A percentile compares a stretch with the other conserved stretches of the same genome.
These are phyloP conservation scores for Phaedon cochleariae DNA, from an alignment of 2,888 invertebrate genomes.

Conservation along the genomic window DNA sequence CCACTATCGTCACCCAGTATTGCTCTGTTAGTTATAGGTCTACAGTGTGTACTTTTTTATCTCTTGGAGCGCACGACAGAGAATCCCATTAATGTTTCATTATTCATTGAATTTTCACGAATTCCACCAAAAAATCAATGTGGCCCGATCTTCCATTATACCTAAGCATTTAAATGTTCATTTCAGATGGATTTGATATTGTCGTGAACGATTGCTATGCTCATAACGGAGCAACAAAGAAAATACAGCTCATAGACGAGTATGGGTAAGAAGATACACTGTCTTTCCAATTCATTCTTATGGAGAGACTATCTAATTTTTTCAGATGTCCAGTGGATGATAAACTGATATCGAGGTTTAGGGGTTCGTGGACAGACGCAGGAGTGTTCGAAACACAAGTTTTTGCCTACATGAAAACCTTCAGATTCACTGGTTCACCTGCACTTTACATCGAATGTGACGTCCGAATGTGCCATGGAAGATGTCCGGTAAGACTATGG, in stretches of 20 bases:
- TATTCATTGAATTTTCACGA: too few species aligned
- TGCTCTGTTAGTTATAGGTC: too few species aligned
- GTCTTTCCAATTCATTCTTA: too few species aligned
- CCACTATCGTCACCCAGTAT: too few species aligned
- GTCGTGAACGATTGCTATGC: constrained; percentile 95
- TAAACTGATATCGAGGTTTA: constrained; percentile 89
- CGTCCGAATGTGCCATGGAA: constrained; percentile 93
- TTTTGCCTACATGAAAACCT: constrained; percentile 94
- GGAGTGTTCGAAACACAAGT: constrained; percentile 93
- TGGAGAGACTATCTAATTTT: constrained; percentile 12
- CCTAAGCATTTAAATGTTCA: too few species aligned
- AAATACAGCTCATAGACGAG: constrained; percentile 91
- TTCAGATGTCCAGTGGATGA: constrained; percentile 89
- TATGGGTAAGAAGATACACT: constrained; percentile 85
- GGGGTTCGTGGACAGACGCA: constrained; percentile 92
- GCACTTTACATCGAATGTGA: constrained; percentile 95
- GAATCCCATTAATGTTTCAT: too few species aligned
- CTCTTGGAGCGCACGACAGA: too few species aligned
- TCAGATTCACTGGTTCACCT: constrained; percentile 92
- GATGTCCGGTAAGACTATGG: constrained; percentile 81
- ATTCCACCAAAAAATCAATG: too few species aligned
- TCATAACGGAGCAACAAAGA: constrained; percentile 91
- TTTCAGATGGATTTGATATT: constrained; percentile 91
- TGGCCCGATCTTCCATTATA: too few species aligned
- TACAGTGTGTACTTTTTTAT: too few species aligned